These are phyloP conservation scores for Diceros bicornis DNA, from an alignment of 2,797 vertebrate species.

Conservation along the genomic window DNA sequence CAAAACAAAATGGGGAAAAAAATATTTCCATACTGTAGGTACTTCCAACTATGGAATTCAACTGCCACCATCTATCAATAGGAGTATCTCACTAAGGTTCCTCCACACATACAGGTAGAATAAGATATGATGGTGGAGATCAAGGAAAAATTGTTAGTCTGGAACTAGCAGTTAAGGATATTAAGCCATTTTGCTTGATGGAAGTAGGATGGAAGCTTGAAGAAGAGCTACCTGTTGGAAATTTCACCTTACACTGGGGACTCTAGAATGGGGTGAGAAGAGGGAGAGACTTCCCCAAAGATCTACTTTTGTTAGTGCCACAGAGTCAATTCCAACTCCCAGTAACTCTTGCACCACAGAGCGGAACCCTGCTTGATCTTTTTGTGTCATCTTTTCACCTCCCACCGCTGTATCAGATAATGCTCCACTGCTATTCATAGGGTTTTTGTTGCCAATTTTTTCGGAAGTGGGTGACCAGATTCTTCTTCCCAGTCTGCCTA, in stretches of 20 bases:
- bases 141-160: background rate
- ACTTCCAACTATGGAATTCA: background rate
- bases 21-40: background rate
- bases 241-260: background rate
- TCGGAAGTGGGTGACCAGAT: no score
- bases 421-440: no score
- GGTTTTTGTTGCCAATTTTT: no score
- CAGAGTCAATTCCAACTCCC: no score
- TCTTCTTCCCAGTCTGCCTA: no score
- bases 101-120: background rate
- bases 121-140: background rate
- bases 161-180: background rate
- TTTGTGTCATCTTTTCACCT: no score
- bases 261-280: background rate
- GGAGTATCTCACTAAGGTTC: background rate
- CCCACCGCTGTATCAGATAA: no score
- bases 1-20: background rate
- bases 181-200: background rate
- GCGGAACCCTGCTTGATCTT: no score
- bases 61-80: background rate
- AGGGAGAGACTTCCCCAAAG: background rate
- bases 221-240: background rate
- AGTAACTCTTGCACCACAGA: no score
- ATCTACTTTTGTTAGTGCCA: no score
- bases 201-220: background rate